Conservation (phyloP, 1,140 invertebrate genomes). For the Chironomus striatipennis region DNA sequence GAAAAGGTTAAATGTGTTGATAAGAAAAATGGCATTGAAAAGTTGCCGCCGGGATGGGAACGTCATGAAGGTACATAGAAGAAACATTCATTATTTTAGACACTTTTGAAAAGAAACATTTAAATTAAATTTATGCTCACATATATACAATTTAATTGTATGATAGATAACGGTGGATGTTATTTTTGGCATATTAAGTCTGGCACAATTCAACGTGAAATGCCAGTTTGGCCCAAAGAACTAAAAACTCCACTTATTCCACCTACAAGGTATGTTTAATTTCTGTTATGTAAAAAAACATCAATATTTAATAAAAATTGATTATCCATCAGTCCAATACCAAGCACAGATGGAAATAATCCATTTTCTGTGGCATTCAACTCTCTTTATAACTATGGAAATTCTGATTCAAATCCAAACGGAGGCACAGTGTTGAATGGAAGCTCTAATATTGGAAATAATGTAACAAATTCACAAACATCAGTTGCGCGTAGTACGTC, state of each 20-base stretch:
- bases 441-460: background rate
- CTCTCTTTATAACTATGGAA: slow-evolving; percentile 10
- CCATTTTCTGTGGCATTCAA: slow-evolving; percentile 8
- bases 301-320: background rate
- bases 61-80: slow-evolving; percentile 90
- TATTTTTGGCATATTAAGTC: slow-evolving; percentile 99
- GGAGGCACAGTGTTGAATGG: background rate
- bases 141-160: slow-evolving; percentile 29
- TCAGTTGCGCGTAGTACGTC: slow-evolving; percentile 68
- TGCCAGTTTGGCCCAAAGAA: slow-evolving; percentile 51
- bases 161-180: slow-evolving; percentile 79
- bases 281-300: background rate
- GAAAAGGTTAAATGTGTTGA: slow-evolving; percentile 32
- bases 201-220: slow-evolving; percentile 90
- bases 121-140: no score
- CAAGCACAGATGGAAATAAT: background rate
- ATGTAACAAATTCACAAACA: slow-evolving; percentile 31
- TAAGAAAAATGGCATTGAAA: slow-evolving; percentile 26
- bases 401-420: background rate
- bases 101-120: background rate
- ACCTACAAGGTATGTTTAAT: slow-evolving; percentile 12
- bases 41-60: slow-evolving; percentile 79
- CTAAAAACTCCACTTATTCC: slow-evolving; percentile 41
- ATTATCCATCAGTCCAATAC: slow-evolving; percentile 4
- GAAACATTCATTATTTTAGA: slow-evolving; percentile 23